Conservation (phyloP, 2,113 vertebrate species). For the Toxostoma redivivum region DNA sequence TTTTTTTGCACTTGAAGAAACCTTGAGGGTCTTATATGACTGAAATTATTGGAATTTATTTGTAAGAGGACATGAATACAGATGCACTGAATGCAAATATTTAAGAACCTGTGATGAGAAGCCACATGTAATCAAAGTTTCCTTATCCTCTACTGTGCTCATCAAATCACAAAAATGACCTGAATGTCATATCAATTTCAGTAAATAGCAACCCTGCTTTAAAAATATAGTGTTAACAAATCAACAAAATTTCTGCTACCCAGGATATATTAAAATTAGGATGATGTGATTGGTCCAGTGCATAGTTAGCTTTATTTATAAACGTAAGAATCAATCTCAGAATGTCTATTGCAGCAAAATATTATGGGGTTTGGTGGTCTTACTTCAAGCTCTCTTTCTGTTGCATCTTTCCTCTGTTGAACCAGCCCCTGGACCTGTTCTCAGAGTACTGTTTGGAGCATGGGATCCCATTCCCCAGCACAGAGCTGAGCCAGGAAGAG, state of each 20-base stretch:
- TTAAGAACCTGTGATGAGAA: background rate
- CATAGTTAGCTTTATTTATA: background rate
- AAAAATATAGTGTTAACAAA: background rate
- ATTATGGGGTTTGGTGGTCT: background rate
- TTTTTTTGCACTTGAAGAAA: background rate
- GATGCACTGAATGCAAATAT: background rate
- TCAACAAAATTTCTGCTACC: background rate
- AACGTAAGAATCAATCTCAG: background rate
- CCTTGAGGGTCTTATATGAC: background rate
- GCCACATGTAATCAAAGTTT: background rate
- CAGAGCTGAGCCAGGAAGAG: slow-evolving; percentile 45
- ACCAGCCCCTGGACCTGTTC: slow-evolving; percentile 71
- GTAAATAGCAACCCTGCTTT: background rate
- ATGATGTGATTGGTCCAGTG: background rate
- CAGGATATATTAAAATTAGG: background rate
- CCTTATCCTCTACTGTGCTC: background rate
- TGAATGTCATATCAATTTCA: background rate
- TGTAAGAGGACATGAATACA: background rate
- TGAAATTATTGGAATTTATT: background rate
- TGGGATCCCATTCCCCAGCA: slow-evolving; percentile 71
- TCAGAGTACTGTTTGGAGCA: slow-evolving; percentile 70
- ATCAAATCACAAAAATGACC: background rate
- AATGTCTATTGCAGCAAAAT: background rate
- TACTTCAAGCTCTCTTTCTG: background rate
- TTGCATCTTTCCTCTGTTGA: background rate